These are phyloP conservation scores for Coptodon bakossiorum DNA, from an alignment of 2,113 vertebrate species.

Conservation along the genomic window DNA sequence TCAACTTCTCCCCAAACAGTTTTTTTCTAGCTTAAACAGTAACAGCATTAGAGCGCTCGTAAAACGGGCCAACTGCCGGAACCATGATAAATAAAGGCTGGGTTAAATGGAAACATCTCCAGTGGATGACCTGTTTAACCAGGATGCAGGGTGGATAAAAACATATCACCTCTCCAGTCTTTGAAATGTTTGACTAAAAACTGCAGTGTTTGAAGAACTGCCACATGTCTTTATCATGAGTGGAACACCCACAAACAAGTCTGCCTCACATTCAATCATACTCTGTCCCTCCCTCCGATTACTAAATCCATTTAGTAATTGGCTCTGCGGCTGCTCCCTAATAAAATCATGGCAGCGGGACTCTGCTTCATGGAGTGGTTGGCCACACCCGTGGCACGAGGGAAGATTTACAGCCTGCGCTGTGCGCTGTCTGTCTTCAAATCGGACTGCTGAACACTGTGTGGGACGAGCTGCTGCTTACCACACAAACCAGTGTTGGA, in stretches of 20 bases:
- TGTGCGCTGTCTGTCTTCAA: background rate
- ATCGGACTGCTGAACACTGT: background rate
- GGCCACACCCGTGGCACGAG: slow-evolving; percentile 22
- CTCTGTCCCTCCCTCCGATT: background rate
- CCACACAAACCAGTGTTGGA: background rate
- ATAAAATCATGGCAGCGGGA: background rate
- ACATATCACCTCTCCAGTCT: background rate
- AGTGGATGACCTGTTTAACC: background rate
- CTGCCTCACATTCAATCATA: background rate
- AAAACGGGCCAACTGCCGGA: background rate
- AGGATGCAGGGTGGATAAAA: background rate
- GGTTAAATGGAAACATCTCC: background rate
- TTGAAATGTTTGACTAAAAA: background rate
- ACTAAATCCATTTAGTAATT: slow-evolving; percentile 65
- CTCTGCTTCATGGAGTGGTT: background rate
- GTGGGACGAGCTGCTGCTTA: background rate
- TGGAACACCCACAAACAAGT: background rate
- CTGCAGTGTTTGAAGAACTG: background rate
- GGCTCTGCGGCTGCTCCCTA: slow-evolving; percentile 33
- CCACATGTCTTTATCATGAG: background rate
- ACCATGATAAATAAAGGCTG: background rate
- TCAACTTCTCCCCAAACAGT: background rate
- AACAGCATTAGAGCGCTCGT: background rate
- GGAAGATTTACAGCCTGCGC: slow-evolving; percentile 43
- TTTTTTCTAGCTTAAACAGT: background rate